These are phyloP conservation scores for Platygyra sinensis DNA, from an alignment of 64 coral and sea anemone genomes.

Conservation along the genomic window DNA sequence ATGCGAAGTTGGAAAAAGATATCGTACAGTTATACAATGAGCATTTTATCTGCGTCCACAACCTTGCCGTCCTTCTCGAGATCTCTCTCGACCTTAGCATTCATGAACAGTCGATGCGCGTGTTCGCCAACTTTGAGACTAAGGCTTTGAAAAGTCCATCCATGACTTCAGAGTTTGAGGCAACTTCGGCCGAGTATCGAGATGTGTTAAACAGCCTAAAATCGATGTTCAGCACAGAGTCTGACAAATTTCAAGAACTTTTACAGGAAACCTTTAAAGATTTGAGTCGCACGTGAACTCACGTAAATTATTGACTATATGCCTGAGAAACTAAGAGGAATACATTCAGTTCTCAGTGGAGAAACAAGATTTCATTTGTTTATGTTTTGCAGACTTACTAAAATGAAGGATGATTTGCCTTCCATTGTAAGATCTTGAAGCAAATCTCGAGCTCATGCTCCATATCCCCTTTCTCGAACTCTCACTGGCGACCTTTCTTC, in stretches of 20 bases:
- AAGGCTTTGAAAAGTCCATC: slow-evolving; percentile 1
- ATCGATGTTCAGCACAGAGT: not conserved
- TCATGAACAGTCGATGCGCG: not conserved
- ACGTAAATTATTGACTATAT: too few species aligned
- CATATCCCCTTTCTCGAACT: not conserved
- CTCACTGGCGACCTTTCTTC: too few species aligned
- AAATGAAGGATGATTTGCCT: slow-evolving; percentile 11
- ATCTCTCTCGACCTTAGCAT: slow-evolving; percentile 47
- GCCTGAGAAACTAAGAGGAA: not conserved
- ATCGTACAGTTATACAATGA: too few species aligned
- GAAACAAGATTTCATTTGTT: slow-evolving; percentile 40
- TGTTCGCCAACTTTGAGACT: slow-evolving; percentile 6
- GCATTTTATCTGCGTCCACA: slow-evolving; percentile 45
- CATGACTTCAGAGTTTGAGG: slow-evolving; percentile 1
- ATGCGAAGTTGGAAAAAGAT: too few species aligned
- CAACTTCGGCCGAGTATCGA: not conserved
- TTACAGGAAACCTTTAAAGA: too few species aligned
- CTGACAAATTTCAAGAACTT: too few species aligned
- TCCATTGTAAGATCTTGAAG: not conserved
- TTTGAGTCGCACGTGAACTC: too few species aligned
- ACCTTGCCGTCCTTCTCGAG: slow-evolving; percentile 38
- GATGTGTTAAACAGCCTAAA: not conserved
- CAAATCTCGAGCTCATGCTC: not conserved
- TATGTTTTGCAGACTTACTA: not conserved
- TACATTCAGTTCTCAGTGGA: not conserved